phyloP scores from a whole-genome alignment of 2,888 invertebrate species.

The Dermolepida albohirtum region DNA sequence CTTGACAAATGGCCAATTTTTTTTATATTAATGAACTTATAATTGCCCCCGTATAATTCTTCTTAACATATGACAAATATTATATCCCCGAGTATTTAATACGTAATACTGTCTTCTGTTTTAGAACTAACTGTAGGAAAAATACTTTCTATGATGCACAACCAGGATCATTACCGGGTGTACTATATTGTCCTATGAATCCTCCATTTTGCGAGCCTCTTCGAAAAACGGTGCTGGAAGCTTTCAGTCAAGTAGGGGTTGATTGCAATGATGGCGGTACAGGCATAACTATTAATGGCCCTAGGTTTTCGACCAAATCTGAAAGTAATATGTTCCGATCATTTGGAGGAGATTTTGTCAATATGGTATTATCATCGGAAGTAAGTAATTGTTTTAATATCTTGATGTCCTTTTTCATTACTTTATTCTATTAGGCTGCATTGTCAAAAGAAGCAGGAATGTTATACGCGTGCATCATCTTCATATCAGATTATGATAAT shows the following conservation, averaged over 20 bases:
- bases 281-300: constrained; percentile 87
- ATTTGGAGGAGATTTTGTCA: constrained; percentile 92
- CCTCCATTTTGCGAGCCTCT: constrained; percentile 87
- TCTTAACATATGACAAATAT: too few relatives aligned
- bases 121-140: constrained; percentile 72
- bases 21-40: too few relatives aligned
- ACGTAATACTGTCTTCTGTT: constrained; percentile 35
- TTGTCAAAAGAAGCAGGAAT: constrained; percentile 95
- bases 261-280: constrained; percentile 69
- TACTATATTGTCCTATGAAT: constrained; percentile 93
- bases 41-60: too few relatives aligned
- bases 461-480: constrained; percentile 89
- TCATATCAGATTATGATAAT: constrained; percentile 90
- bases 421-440: constrained; percentile 73
- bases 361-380: constrained; percentile 98
- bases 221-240: constrained; percentile 74
- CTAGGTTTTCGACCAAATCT: constrained; percentile 90
- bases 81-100: too few relatives aligned
- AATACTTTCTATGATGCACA: constrained; percentile 91
- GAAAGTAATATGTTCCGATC: constrained; percentile 88
- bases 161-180: constrained; percentile 72
- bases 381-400: constrained; percentile 65
- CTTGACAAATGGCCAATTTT: too few relatives aligned
- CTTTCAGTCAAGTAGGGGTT: constrained; percentile 70
- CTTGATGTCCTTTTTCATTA: too few relatives aligned